A percentile compares a stretch with the other conserved stretches of the same genome.
Conservation (phyloP, 2,888 invertebrate genomes). For the Gisinianus flammeolus region DNA sequence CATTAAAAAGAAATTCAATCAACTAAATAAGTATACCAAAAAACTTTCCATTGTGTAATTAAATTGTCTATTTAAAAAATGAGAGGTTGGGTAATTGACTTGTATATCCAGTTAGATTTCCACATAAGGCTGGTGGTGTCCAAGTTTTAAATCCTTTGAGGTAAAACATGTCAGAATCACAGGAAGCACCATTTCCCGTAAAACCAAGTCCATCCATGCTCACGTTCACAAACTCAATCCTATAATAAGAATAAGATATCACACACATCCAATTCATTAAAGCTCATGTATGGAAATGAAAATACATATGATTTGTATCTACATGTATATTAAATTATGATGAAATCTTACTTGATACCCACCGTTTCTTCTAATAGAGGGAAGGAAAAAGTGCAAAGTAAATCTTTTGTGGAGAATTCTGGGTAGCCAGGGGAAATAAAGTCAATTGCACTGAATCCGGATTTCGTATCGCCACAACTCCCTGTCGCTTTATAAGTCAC, state of each 20-base stretch:
- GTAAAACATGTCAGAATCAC: conserved; percentile 52
- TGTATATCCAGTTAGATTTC: conserved; percentile 52
- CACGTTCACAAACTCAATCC: conserved; percentile 48
- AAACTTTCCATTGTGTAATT: not conserved
- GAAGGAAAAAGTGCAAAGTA: conserved; percentile 48
- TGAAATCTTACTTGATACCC: conserved; percentile 46
- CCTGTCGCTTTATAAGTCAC: conserved; percentile 38
- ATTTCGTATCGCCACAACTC: conserved; percentile 49
- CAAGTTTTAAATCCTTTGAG: conserved; percentile 55
- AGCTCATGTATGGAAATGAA: not conserved
- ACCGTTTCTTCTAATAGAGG: conserved; percentile 46
- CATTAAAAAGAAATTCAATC: not conserved
- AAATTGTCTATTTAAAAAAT: not conserved
- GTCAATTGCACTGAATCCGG: conserved; percentile 42
- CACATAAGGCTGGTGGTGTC: conserved; percentile 55
- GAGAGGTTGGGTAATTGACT: conserved; percentile 26
- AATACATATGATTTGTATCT: not conserved
- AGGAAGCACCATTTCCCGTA: conserved; percentile 42
- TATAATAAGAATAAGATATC: conserved; percentile 23
- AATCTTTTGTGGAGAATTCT: conserved; percentile 42
- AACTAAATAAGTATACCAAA: not conserved
- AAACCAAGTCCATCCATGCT: conserved; percentile 52
- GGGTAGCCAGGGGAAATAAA: conserved; percentile 52
- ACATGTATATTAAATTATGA: not conserved
- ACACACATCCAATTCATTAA: not conserved